phyloP scores from a whole-genome alignment of 2,113 vertebrate species.

The Solenodon paradoxus region DNA sequence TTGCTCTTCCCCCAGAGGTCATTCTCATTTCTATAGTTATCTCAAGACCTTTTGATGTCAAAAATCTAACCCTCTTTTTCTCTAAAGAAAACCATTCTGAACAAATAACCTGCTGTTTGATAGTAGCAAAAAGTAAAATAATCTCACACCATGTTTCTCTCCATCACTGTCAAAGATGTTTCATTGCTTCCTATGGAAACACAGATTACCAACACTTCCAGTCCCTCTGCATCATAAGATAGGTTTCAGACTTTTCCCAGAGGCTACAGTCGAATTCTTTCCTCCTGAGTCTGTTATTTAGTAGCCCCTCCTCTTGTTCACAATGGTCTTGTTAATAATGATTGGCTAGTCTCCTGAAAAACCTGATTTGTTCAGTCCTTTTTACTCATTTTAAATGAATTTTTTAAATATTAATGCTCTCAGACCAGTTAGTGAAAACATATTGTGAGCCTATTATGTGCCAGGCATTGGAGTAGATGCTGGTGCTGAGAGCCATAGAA shows the following conservation, averaged over 20 bases:
- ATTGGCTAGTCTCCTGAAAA: not conserved
- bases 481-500: not conserved
- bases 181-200: not conserved
- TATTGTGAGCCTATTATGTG: not conserved
- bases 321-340: not conserved
- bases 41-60: slow-evolving; percentile 26
- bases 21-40: slow-evolving; percentile 25
- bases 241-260: not conserved
- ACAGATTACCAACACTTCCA: not conserved
- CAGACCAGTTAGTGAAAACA: not conserved
- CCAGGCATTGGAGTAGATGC: not conserved
- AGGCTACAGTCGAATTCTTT: not conserved
- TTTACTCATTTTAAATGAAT: slow-evolving; percentile 4
- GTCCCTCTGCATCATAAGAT: not conserved
- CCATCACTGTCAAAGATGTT: not conserved
- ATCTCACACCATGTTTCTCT: not conserved
- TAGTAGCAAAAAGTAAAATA: not conserved
- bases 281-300: not conserved
- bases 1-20: slow-evolving; percentile 26
- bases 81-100: slow-evolving; percentile 5
- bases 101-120: not conserved
- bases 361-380: not conserved
- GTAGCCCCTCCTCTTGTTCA: not conserved
- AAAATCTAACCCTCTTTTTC: slow-evolving; percentile 32
- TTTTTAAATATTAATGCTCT: not conserved